Evolutionary conservation across 2,113 vertebrate genomes (phyloP), one percentile per base, ranked within the genome.

Genomic region (Hipposideros armiger): DNA sequence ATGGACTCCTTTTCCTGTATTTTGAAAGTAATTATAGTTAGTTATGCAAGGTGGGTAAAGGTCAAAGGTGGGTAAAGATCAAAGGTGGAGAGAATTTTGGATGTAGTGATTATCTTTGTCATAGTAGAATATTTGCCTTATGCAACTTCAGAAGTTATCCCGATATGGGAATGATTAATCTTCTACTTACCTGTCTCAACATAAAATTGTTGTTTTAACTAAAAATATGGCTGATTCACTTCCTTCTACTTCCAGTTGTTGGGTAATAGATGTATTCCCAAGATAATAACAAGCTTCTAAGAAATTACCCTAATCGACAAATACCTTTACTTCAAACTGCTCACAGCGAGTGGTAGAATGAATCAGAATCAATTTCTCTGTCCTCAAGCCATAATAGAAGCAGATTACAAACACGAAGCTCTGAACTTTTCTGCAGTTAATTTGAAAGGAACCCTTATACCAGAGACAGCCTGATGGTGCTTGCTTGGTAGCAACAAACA

Each of bases 341-440:
- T 97, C 77, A 2, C 96, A 91, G 93, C 30, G 0, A 91, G 85
- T 40, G 92, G 82, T 82, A 88, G 74, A 96, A 88, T 92, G 90
- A 94, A 94, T 95, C 86, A 92, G 93, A 97, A 97, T 96, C 96
- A 93, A 95, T 97, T 96, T 94, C 73, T 94, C 88, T 96, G 90
- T 96, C 94, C 97, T 97, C 45, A 20, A 96, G 83, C 89, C 91
- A 97, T 92, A 88, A 96, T 45, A 87, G 86, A 96, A 96, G n/a
- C 88, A 84, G 94, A 95, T 83, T 97, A 84, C 17, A 89, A 94
- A 81, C 66, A 76, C 13, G 13, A 78, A 84, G 60, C 77, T 17
- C 78, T 76, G 78, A 88, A 67, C 28, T 70, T 94, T 85, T 84
- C 94, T 92, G 73, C 42, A 94, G 91, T 95, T 97, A 97, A 97